These are phyloP conservation scores for Metallyticus violacea DNA, from an alignment of 2,888 invertebrate species.

Conservation along the genomic window DNA sequence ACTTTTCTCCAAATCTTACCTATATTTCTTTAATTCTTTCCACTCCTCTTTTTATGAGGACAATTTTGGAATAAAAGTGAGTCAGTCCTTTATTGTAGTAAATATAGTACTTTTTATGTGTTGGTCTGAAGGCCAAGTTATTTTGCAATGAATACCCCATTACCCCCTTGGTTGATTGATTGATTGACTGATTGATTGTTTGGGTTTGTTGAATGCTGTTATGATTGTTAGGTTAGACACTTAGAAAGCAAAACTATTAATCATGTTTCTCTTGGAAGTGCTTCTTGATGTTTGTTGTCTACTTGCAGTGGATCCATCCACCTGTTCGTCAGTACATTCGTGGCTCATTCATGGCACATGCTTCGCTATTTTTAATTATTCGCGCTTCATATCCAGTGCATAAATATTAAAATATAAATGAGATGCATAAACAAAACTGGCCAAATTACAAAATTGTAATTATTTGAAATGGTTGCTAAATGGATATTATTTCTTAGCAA, in stretches of 20 bases:
- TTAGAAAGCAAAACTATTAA: slow-evolving; percentile 1
- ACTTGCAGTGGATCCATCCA: slow-evolving; percentile 21
- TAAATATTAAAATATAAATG: background rate
- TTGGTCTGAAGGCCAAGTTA: background rate
- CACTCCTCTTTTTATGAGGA: slow-evolving; percentile 18
- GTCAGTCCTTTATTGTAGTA: slow-evolving; percentile 5
- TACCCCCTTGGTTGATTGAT: background rate
- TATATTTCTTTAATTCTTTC: slow-evolving; percentile 6
- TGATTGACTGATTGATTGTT: background rate
- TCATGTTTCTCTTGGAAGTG: slow-evolving; percentile 6
- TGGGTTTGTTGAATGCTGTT: slow-evolving; percentile 5
- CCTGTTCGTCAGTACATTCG: slow-evolving; percentile 6
- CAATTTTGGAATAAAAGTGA: slow-evolving; percentile 17
- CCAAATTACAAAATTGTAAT: background rate
- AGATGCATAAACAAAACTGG: background rate
- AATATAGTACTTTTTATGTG: background rate
- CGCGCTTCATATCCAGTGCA: slow-evolving; percentile 14
- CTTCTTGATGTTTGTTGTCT: slow-evolving; percentile 18
- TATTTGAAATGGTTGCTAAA: background rate
- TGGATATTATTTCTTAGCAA: background rate
- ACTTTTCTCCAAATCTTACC: background rate
- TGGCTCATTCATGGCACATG: slow-evolving; percentile 17
- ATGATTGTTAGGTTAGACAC: slow-evolving; percentile 1
- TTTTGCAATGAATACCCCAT: background rate
- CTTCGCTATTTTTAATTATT: slow-evolving; percentile 23